Conservation (phyloP, 2,113 vertebrate species). For the Grammomys surdaster region DNA sequence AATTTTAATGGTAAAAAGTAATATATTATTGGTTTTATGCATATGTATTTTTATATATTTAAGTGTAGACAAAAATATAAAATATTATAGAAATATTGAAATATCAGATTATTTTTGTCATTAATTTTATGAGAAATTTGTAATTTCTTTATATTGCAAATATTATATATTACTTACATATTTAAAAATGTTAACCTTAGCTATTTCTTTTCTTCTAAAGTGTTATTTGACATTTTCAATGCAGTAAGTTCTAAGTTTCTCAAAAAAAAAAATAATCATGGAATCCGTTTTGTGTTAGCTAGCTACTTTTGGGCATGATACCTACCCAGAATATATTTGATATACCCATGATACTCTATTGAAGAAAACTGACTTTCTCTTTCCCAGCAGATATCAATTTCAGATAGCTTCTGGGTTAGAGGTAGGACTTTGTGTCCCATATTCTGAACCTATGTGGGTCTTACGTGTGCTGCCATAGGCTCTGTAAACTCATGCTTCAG, state of each 20-base stretch:
- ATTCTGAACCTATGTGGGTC: not conserved
- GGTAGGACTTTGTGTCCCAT: not conserved
- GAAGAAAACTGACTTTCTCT: not conserved
- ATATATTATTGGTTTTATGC: constrained; percentile 24
- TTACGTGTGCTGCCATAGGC: not conserved
- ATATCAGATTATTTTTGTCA: constrained; percentile 12
- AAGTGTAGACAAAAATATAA: not conserved
- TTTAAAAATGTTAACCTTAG: not conserved
- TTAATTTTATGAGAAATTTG: not conserved
- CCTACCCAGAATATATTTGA: not conserved
- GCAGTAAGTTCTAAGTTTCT: constrained; percentile 4
- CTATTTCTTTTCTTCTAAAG: constrained; percentile 24
- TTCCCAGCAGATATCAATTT: not conserved
- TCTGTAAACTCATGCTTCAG: not conserved
- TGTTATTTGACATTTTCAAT: not conserved
- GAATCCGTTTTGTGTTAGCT: not conserved
- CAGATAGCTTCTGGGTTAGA: too few species aligned
- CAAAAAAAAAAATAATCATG: not conserved
- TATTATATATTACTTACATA: not conserved
- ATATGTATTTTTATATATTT: not conserved
- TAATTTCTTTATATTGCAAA: constrained; percentile 9
- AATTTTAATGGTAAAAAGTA: constrained; percentile 32
- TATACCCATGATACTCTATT: not conserved
- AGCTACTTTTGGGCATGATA: not conserved
- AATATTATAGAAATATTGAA: not conserved